Conservation (phyloP, 1,140 invertebrate genomes). For the Aethina tumida region DNA sequence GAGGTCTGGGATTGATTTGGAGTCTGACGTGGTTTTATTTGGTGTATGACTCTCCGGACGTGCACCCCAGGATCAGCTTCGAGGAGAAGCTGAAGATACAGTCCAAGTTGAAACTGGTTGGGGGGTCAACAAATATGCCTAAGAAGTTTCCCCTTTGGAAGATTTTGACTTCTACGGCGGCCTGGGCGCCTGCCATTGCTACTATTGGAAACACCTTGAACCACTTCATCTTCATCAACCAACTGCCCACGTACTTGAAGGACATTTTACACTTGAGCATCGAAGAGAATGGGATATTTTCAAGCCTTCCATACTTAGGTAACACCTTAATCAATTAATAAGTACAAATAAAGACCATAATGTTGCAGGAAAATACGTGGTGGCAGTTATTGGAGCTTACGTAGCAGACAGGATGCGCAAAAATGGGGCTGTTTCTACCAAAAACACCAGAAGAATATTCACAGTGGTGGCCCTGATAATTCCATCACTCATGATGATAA, state of each 20-base stretch:
- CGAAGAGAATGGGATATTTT: slow-evolving; percentile 68
- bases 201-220: slow-evolving; percentile 85
- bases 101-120: not conserved
- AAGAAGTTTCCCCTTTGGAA: slow-evolving; percentile 65
- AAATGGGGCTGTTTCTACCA: too few species aligned
- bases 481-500: too few species aligned
- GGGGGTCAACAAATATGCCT: slow-evolving; percentile 31
- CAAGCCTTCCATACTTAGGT: slow-evolving; percentile 72
- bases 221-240: slow-evolving; percentile 85
- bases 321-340: too few species aligned
- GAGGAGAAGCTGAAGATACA: slow-evolving; percentile 68
- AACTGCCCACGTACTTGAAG: slow-evolving; percentile 86
- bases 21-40: slow-evolving; percentile 70
- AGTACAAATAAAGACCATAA: too few species aligned
- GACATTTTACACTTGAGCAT: slow-evolving; percentile 78
- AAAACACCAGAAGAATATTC: too few species aligned
- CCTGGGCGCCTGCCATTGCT: slow-evolving; percentile 82
- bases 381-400: too few species aligned
- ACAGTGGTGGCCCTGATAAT: too few species aligned
- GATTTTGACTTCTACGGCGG: slow-evolving; percentile 67
- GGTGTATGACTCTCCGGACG: slow-evolving; percentile 69
- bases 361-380: too few species aligned
- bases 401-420: too few species aligned
- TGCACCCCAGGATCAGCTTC: slow-evolving; percentile 71
- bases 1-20: slow-evolving; percentile 66